Evolutionary conservation across 2,888 invertebrate genomes (phyloP), one percentile per base, ranked within the genome.

Genomic region (Drosophila nr. medialis): DNA sequence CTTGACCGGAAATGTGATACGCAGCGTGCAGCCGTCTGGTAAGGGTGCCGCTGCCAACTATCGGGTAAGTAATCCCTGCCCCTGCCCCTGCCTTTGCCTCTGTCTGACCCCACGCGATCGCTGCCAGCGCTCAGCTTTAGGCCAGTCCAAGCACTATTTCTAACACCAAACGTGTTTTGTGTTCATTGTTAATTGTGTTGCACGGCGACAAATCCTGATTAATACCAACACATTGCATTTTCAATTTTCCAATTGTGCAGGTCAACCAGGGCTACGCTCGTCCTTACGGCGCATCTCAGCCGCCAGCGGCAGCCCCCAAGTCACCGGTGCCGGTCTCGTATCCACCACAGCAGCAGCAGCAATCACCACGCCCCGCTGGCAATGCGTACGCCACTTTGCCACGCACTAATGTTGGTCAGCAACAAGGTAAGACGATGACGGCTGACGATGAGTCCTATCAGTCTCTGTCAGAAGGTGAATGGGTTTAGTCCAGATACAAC

Each of bases 11-110:
- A 93, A 92, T 76, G 92, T 93, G 71, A 93, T 93, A 75, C 91
- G 92, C 80, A 93, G 93, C 78, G 93, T 93, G 74, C 90, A 92
- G 79, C 91, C 93, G 70, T 93, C 93, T 72, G 93, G 93, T 88
- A 93, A 93, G 91, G 93, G 93, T 60, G 85, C 86, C 29, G 86
- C 85, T 72, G 71, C 86, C 76, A 91, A 78, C 77, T 92, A 93
- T 71, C 91, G 91, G 92, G 93, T 93, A 91, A 87, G 91, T 89
- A 58, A 32, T 11, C 18, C 27, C 2, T 36, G 18, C 34, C 38
- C 13, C 27, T 21, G 18, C 38, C 11, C 50, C 51, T 24, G 51
- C 21, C 13, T 0, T 30, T 36, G 32, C 15, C 21, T n/a, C 6
- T 11, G 24, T 18, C 15, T 13, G 8, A 15, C 24, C 24, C 38